Base-by-base conservation (phyloP, 2,888 invertebrate species). In the Ophion costatus region DNA sequence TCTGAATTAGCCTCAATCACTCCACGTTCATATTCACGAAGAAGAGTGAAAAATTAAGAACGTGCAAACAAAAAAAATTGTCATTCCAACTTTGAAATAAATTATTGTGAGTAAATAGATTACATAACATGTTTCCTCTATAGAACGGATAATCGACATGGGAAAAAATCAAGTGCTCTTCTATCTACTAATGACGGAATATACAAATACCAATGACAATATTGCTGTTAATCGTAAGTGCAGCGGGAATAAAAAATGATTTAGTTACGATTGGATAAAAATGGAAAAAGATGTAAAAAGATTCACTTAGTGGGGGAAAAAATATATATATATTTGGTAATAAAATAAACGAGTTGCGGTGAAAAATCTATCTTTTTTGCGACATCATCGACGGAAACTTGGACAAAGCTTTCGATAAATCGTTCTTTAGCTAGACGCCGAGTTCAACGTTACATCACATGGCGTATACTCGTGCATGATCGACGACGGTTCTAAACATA, bases 341-440 rank as follows among this genome's bases (percentile, higher is more conserved):
- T 42, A 9, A 70, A 33, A 70, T 70, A 70, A 14, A 42, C 17
- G 45, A 51, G 45, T 51, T 22, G 29, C 22, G 22, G 73, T 22
- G 61, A 61, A 33, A 5, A 17, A 38, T 38, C 7, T 38, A 38
- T 38, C 38, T 38, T 17, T 17, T 17, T 17, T 51, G 17, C 51
- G 3, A 33, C 73, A 38, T 73, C 38, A 73, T 38, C 59, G 73
- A 59, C 38, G 33, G 64, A 76, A 78, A 45, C 29, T 78, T 51
- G n/a, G 6, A 57, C 33, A 20, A 33, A 71, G 56, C 38, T 38
- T 14, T 29, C 63, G 63, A 71, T 79, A 63, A 70, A 38, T 70
- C 61, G 61, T 70, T 10, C 33, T 14, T 63, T 61, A 70, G 63
- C 51, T 61, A 20, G 70, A 51, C 33, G 22, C 6, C 61, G 29